Conservation (phyloP, 2,888 invertebrate species). For the Sepioteuthis lessoniana region DNA sequence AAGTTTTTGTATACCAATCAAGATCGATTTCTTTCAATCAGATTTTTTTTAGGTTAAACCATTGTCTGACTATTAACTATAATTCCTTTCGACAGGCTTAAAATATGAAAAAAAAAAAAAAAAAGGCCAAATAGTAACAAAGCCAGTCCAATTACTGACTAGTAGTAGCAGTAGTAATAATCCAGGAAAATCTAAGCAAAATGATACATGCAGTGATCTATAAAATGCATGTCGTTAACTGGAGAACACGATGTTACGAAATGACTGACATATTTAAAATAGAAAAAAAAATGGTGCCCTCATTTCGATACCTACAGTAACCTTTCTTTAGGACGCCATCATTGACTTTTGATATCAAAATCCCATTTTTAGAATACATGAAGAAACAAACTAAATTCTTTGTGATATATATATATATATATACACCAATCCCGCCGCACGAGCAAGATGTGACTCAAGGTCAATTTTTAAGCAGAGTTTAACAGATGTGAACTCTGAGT, state of each 20-base stretch:
- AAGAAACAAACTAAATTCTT: too few relatives aligned
- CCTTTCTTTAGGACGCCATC: too few relatives aligned
- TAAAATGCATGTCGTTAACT: not conserved
- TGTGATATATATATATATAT: too few relatives aligned
- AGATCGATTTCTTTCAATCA: not conserved
- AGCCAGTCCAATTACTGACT: not conserved
- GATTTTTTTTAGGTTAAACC: not conserved
- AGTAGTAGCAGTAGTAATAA: not conserved
- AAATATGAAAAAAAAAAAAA: not conserved
- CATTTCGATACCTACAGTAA: not conserved
- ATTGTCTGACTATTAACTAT: not conserved
- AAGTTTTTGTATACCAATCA: not conserved
- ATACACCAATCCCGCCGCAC: too few relatives aligned
- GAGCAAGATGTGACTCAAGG: too few relatives aligned
- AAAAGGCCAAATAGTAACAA: not conserved
- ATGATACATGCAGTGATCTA: not conserved
- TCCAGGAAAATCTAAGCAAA: not conserved
- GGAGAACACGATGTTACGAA: not conserved
- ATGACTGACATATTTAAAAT: not conserved
- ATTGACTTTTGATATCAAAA: too few relatives aligned
- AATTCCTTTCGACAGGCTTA: not conserved
- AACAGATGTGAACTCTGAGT: too few relatives aligned
- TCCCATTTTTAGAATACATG: too few relatives aligned
- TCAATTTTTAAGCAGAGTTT: too few relatives aligned
- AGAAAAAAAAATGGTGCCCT: not conserved